Evolutionary conservation across 2,797 vertebrate genomes (phyloP), one percentile per base, ranked within the genome.

Genomic region (Phrynocephalus forsythii): DNA sequence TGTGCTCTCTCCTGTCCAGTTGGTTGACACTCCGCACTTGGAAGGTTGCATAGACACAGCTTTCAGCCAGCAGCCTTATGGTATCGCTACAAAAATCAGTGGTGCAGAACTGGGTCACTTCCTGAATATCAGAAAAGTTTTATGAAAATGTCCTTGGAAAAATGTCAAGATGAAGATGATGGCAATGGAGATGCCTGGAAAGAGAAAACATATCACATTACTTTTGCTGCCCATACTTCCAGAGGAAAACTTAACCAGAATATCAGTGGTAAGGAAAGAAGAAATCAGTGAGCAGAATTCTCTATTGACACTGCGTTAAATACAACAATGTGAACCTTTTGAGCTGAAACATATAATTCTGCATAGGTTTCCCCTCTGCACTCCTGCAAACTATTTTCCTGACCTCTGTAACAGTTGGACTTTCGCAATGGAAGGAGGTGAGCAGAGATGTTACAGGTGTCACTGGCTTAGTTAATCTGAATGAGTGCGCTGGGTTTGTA

Each of bases 21-120:
- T 97, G 96, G 97, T 97, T 95, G 97, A 96, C 97, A 96, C 97
- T 97, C 97, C 96, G 94, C 97, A 97, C 97, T 97, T 97, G 97
- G 97, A 98, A 98, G 98, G 97, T 99, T 99, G 99, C 99, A 99
- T 99, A 99, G 99, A 99, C 98, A 98, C 98, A 98, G 98, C 98
- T 99, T 98, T 98, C 97, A 98, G 97, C 97, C 98, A 99, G 98
- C 98, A 99, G 99, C 98, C 98, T 98, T 97, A 96, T 95, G 97
- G 97, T 97, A 97, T 97, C 97, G 98, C 98, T 99, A 99, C 98
- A 98, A 97, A 99, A 97, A 96, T 97, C 97, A 98, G 97, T 97
- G 97, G 97, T 97, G 97, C 98, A 97, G 97, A 98, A 98, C 97
- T 97, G 96, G 97, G 97, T 98, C 97, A 97, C 97, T 98, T 99